Conservation (phyloP, 23 tunicate genomes). For the Aplidium turbinatum region DNA sequence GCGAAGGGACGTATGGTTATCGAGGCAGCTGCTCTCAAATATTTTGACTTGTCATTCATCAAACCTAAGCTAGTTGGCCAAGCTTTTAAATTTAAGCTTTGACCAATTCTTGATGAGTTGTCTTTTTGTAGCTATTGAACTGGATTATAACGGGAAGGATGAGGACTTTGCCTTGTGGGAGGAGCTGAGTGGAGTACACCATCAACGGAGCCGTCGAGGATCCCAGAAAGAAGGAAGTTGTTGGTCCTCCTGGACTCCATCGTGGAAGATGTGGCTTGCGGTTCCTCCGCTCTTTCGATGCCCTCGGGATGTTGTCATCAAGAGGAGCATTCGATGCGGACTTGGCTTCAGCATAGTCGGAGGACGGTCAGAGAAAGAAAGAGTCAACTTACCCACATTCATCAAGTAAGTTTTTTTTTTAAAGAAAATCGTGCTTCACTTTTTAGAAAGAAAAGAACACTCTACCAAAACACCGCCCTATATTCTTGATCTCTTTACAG, state of each 20-base stretch:
- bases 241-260: slow-evolving; percentile 75
- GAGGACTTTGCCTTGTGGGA: slow-evolving; percentile 86
- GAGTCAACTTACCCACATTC: slow-evolving; percentile 16
- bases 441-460: too few relatives aligned
- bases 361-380: slow-evolving; percentile 21
- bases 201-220: slow-evolving; percentile 43
- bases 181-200: slow-evolving; percentile 74
- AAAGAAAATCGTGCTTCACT: too few relatives aligned
- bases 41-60: too few relatives aligned
- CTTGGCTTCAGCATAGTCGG: slow-evolving; percentile 79
- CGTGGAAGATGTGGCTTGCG: slow-evolving; percentile 96
- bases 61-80: too few relatives aligned
- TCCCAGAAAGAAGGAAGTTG: slow-evolving; percentile 17
- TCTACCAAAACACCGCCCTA: too few relatives aligned
- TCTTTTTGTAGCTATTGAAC: slow-evolving; percentile 54
- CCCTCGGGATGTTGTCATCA: slow-evolving; percentile 38
- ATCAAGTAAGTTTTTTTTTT: slow-evolving; percentile 37
- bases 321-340: slow-evolving; percentile 25
- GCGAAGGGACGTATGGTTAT: too few relatives aligned
- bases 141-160: slow-evolving; percentile 56
- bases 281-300: slow-evolving; percentile 53
- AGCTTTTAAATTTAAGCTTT: too few relatives aligned
- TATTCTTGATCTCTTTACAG: too few relatives aligned
- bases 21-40: too few relatives aligned
- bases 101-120: too few relatives aligned